A percentile compares a stretch with the other conserved stretches of the same genome.
Conservation (phyloP, 2,888 invertebrate genomes). For the Xylophagus ater region DNA sequence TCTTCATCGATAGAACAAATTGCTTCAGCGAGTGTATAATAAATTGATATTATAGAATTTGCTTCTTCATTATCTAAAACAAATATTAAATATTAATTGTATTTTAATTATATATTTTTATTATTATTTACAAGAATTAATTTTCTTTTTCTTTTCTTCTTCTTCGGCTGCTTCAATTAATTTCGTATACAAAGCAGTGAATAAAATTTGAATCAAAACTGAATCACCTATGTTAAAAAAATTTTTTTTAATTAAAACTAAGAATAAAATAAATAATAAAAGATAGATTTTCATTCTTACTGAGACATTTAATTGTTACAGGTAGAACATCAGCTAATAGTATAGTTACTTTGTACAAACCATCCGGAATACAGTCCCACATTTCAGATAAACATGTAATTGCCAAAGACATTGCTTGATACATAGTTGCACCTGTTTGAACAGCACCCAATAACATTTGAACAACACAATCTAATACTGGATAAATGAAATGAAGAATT, state of each 20-base stretch:
- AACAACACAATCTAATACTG: constrained; percentile 52
- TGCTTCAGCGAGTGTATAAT: constrained; percentile 64
- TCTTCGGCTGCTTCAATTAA: constrained; percentile 42
- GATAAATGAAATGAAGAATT: constrained; percentile 51
- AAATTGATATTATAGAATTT: constrained; percentile 41
- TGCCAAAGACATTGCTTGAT: constrained; percentile 66
- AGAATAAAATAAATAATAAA: not conserved
- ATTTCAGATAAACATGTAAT: constrained; percentile 58
- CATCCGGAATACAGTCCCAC: constrained; percentile 54
- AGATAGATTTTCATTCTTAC: constrained; percentile 25
- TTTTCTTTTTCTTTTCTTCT: constrained; percentile 24
- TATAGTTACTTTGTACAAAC: constrained; percentile 45
- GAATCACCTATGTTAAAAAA: constrained; percentile 43
- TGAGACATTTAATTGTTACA: constrained; percentile 56
- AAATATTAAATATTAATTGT: not conserved
- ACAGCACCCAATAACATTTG: constrained; percentile 58
- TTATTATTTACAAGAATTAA: not conserved
- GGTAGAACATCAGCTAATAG: constrained; percentile 59
- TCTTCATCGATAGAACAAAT: constrained; percentile 70
- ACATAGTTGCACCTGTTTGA: constrained; percentile 66
- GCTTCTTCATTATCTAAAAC: constrained; percentile 18
- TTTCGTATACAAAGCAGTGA: constrained; percentile 58
- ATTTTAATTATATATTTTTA: not conserved
- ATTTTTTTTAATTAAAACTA: too few relatives aligned
- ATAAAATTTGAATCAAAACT: constrained; percentile 57